Evolutionary conservation across 2,113 vertebrate species (phyloP), one percentile per base, ranked within the genome.

Genomic region (Archocentrus centrarchus): DNA sequence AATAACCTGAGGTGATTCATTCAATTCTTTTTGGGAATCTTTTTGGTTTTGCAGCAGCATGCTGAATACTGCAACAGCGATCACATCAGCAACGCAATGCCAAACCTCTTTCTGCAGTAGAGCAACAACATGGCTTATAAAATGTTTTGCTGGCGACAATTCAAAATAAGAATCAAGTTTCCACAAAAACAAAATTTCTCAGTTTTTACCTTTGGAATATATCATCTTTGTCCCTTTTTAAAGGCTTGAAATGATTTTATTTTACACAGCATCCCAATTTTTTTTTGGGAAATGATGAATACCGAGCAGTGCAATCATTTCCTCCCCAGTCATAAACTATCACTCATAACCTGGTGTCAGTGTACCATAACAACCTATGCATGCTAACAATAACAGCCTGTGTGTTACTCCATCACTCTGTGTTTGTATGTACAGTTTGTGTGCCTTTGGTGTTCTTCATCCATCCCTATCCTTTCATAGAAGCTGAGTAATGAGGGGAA

Each of bases 401-500:
- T 86, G 60, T 75, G 61, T 86, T 73, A 82, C 77, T 79, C 66
- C 81, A 87, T 86, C 63, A 77, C 61, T 83, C 44, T 80, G n/a
- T 44, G 81, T 89, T 82, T 89, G 89, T 93, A 53, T 77, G 78
- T 82, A 75, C 32, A 80, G 83, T 84, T 63, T 90, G 86, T 86
- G 87, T 82, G 89, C 90, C 32, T 81, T 55, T 79, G 79, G 79
- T 91, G 84, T 92, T 95, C 89, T 93, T 91, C 93, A 89, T 91
- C 89, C 93, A 91, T 91, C 87, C 88, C 85, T 95, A 82, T 95
- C 92, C 90, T 95, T 92, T 94, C 92, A 90, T 94, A 94, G 93
- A 95, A 94, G 93, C 93, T 82, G 93, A 87, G 59, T 84, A 86
- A 88, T 91, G 92, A 94, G 93, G 93, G 95, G 93, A 94, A 96